These are phyloP conservation scores for Cyprinodon variegatus DNA, from an alignment of 2,113 vertebrate species.

Conservation along the genomic window DNA sequence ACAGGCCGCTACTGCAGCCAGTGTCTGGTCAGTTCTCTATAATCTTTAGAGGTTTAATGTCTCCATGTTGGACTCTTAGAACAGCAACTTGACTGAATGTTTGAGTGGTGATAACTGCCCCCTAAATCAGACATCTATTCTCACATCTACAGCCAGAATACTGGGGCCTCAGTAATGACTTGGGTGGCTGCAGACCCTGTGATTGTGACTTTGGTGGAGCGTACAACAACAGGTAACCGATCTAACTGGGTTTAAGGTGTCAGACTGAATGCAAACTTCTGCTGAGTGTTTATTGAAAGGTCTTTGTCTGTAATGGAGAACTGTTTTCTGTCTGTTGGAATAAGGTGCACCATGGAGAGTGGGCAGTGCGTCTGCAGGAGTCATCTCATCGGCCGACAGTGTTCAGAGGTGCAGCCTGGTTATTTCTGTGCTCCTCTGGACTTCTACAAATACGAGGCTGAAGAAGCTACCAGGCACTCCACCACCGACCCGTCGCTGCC, in stretches of 20 bases:
- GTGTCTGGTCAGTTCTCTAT: constrained; percentile 83
- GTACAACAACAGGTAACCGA: constrained; percentile 82
- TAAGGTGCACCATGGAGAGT: constrained; percentile 83
- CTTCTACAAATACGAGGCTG: constrained; percentile 85
- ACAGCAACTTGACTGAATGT: neutral
- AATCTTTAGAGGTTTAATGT: no score
- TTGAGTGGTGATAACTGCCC: neutral
- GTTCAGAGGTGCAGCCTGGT: constrained; percentile 83
- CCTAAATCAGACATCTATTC: neutral
- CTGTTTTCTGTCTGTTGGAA: neutral
- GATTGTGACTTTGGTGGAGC: constrained; percentile 89
- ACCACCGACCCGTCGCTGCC: constrained; percentile 77
- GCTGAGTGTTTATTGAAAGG: neutral
- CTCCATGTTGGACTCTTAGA: neutral
- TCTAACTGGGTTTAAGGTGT: no score
- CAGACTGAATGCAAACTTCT: neutral
- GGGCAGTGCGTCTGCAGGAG: constrained; percentile 86
- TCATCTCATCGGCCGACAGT: constrained; percentile 83
- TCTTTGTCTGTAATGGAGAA: neutral
- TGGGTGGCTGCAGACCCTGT: constrained; percentile 84
- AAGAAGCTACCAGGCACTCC: constrained; percentile 73
- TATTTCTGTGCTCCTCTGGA: constrained; percentile 88
- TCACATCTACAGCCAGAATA: constrained; percentile 79
- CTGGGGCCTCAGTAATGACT: constrained; percentile 87
- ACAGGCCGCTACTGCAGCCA: constrained; percentile 84